These are phyloP conservation scores for Pseudotriccus pelzelni DNA, from an alignment of 2,797 vertebrate genomes.

Conservation along the genomic window DNA sequence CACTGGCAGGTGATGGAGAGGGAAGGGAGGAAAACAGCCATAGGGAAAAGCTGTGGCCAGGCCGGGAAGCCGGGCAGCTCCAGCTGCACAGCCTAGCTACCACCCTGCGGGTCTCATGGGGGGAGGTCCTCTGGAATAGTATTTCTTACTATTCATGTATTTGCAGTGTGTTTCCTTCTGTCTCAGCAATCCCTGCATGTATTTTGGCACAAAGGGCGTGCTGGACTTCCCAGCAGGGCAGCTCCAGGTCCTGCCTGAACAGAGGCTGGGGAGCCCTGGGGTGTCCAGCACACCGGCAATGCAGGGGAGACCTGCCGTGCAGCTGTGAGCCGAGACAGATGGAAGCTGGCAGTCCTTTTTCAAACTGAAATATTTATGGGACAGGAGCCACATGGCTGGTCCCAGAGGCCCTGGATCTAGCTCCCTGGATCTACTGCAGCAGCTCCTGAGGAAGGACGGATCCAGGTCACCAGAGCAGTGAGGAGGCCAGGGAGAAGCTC, in stretches of 20 bases:
- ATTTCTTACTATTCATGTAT: not conserved
- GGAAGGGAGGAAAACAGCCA: fast-evolving
- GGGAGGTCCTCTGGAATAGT: not conserved
- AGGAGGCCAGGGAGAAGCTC: not conserved
- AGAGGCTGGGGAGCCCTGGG: not conserved
- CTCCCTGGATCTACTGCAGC: not conserved
- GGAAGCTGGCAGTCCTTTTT: conserved; percentile 57
- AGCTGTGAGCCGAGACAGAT: conserved; percentile 16
- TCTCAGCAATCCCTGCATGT: fast-evolving
- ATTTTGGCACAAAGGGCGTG: not conserved
- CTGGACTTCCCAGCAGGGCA: fast-evolving
- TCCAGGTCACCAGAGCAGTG: not conserved
- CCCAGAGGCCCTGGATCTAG: not conserved
- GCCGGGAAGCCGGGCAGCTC: not conserved
- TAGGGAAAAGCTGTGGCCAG: not conserved
- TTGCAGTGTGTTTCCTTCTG: fast-evolving
- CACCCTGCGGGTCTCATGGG: not conserved
- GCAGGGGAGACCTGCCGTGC: not conserved
- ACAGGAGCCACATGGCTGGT: not conserved
- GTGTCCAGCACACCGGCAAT: not conserved
- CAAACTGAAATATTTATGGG: conserved; percentile 64
- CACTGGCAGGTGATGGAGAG: fast-evolving
- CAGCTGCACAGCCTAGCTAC: not conserved
- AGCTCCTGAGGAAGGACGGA: not conserved
- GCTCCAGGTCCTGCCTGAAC: not conserved